These are phyloP conservation scores for Apistogramma diplotaenia DNA, from an alignment of 2,113 vertebrate genomes.

Conservation along the genomic window DNA sequence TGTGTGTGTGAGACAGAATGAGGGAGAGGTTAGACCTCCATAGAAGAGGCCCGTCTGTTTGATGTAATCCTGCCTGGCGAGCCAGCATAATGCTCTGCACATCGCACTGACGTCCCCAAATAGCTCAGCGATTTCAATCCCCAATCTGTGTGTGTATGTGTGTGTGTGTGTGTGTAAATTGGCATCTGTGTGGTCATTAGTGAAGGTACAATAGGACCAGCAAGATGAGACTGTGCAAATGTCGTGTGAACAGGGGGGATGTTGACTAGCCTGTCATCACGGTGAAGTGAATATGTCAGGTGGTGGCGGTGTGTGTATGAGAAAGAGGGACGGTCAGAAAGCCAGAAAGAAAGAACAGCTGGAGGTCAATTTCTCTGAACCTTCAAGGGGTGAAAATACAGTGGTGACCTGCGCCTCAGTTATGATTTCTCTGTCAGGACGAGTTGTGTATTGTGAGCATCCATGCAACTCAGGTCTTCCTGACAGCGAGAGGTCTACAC, in stretches of 20 bases:
- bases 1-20: neutral
- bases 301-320: conserved; percentile 8
- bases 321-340: neutral
- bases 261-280: conserved; percentile 60
- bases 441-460: conserved; percentile 6
- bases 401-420: neutral
- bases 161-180: conserved; percentile 32
- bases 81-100: conserved; percentile 62
- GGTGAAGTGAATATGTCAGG: conserved; percentile 63
- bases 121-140: conserved; percentile 60
- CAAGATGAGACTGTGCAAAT: conserved; percentile 59
- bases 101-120: conserved; percentile 66
- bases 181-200: conserved; percentile 57
- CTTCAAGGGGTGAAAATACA: neutral
- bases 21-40: conserved; percentile 55
- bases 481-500: neutral
- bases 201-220: conserved; percentile 60
- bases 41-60: conserved; percentile 61
- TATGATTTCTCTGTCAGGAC: conserved; percentile 26
- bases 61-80: conserved; percentile 69
- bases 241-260: conserved; percentile 56
- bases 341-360: neutral
- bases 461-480: neutral
- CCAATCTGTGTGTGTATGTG: conserved; percentile 20
- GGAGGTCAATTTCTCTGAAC: conserved; percentile 15